Evolutionary conservation across 2,797 vertebrate species (phyloP).

Genomic region (Valencia hispanica): DNA sequence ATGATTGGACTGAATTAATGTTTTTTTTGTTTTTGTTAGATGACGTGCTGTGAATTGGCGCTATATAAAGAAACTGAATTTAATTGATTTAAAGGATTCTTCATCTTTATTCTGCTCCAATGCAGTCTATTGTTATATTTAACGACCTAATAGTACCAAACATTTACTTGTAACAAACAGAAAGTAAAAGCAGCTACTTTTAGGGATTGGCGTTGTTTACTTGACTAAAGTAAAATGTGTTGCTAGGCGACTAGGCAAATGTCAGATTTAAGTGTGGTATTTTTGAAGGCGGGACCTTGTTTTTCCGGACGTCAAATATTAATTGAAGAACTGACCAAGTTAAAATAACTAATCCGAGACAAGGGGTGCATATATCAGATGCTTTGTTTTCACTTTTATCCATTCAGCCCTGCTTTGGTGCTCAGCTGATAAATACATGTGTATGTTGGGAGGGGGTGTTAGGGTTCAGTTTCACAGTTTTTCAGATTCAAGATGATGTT

Average conservation of each 20-base stretch:
- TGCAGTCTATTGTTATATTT: background rate
- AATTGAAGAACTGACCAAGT: background rate
- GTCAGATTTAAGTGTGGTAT: background rate
- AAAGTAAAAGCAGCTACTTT: background rate
- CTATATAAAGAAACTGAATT: background rate
- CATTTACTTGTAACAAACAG: background rate
- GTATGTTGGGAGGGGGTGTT: background rate
- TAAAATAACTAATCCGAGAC: background rate
- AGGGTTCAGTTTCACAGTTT: background rate
- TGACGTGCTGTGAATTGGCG: background rate
- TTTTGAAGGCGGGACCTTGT: background rate
- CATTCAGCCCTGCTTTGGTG: background rate
- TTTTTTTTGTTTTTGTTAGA: background rate
- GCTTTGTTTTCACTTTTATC: background rate
- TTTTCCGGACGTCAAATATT: background rate
- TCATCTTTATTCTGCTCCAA: background rate
- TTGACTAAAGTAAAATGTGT: background rate
- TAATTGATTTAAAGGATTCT: background rate
- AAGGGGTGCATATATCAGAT: no score
- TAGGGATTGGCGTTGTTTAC: background rate
- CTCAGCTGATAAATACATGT: background rate
- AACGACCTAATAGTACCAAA: background rate
- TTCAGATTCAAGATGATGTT: background rate
- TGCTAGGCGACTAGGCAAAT: background rate
- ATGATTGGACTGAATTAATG: background rate